Evolutionary conservation across 2,797 vertebrate genomes (phyloP), one percentile per base, ranked within the genome.

Genomic region (Nyctibius grandis): DNA sequence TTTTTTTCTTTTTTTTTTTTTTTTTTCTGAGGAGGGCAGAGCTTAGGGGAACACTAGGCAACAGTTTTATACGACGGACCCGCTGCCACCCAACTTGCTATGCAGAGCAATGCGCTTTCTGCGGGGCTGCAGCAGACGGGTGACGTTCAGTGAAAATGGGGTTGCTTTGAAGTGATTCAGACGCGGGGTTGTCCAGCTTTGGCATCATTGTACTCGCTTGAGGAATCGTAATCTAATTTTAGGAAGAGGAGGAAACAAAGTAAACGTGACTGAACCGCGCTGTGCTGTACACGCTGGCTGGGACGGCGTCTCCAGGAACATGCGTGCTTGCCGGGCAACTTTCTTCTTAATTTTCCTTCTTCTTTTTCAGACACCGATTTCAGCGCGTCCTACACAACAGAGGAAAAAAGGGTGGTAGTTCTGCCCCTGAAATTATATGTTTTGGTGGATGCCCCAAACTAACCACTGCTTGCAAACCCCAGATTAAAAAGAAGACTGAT

Each of bases 21-120:
- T 93, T 92, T 86, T 90, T 95, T 64, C 47, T 73, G 96, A 85
- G 96, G 82, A 96, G 95, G 91, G 95, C 87, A 91, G 92, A 97
- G 97, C 97, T 98, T 97, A 98, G 97, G 75, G 79, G 93, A 97
- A 96, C 96, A 96, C 97, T 95, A 98, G 96, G 98, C 98, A 98
- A 98, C 96, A 97, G 94, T 97, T 97, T 97, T 96, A 97, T 96
- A 93, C 93, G 89, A 97, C 95, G 94, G 97, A 94, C 95, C 95
- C 40, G 28, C 96, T 93, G 96, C 97, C 98, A 97, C 97, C 97
- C 98, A 98, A 95, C 96, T 96, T 51, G 96, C 95, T 42, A n/a
- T 80, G 95, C 94, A 81, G 88, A 91, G 95, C 76, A n/a, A 45
- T 28, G 88, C 2, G 59, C 85, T 56, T 91, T 78, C 75, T 6